Conservation (phyloP, 2,888 invertebrate genomes). For the Apamea anceps region DNA sequence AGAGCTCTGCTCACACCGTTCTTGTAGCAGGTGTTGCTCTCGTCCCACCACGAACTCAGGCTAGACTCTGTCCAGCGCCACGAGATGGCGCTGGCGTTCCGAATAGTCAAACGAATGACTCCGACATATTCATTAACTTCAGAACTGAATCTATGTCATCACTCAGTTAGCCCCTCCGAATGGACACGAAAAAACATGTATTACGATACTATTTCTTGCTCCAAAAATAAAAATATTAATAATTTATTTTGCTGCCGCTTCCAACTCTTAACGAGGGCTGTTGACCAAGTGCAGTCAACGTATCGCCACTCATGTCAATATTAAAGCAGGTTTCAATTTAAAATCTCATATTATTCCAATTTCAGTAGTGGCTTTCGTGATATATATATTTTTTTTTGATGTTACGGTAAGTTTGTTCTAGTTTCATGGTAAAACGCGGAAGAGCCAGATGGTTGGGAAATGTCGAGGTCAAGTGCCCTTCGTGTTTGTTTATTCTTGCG, state of each 20-base stretch:
- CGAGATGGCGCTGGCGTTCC: too few species aligned
- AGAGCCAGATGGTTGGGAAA: neutral
- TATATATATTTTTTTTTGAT: neutral
- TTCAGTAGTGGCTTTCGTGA: neutral
- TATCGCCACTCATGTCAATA: constrained; percentile 52
- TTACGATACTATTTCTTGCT: neutral
- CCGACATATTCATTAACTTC: too few species aligned
- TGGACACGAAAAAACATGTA: neutral
- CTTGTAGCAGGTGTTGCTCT: too few species aligned
- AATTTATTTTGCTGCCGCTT: constrained; percentile 33
- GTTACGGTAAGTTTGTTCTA: neutral
- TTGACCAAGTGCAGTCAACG: constrained; percentile 54
- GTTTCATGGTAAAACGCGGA: neutral
- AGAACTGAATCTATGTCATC: neutral
- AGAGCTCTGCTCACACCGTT: too few species aligned
- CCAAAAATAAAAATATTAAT: constrained; percentile 32
- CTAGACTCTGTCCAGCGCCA: too few species aligned
- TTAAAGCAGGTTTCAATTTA: constrained; percentile 44
- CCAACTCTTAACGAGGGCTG: constrained; percentile 52
- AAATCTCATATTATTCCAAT: constrained; percentile 4
- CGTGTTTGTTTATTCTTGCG: neutral
- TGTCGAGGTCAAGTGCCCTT: neutral
- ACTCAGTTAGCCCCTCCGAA: neutral
- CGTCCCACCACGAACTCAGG: too few species aligned
- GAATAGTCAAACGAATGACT: too few species aligned